A percentile compares a stretch with the other conserved stretches of the same genome.
These are phyloP conservation scores for Drosophila sechellia DNA, from an alignment of 1,140 invertebrate genomes.

Conservation along the genomic window DNA sequence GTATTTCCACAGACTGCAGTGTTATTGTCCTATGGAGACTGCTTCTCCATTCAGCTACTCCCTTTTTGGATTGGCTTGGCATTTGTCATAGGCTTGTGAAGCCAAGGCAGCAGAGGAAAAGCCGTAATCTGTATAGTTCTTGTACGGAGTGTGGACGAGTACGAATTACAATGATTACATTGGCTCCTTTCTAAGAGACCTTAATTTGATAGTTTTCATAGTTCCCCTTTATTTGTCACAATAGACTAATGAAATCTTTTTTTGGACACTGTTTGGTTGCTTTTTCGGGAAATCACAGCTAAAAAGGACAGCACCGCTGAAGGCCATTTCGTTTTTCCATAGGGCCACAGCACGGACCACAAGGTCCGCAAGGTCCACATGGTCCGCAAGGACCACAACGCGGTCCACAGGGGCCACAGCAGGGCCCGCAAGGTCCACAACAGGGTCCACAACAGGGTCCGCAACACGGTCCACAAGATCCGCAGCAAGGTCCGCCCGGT, in stretches of 20 bases:
- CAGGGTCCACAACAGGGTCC: conserved; percentile 24
- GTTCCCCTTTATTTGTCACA: too few species aligned
- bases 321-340: conserved; percentile 16
- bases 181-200: too few species aligned
- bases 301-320: conserved; percentile 8
- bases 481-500: conserved; percentile 38
- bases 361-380: conserved; percentile 4
- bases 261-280: neutral
- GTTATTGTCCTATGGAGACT: conserved; percentile 9
- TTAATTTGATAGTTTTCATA: too few species aligned
- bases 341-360: conserved; percentile 16
- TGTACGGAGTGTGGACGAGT: too few species aligned
- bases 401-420: conserved; percentile 39
- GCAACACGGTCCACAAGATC: conserved; percentile 24
- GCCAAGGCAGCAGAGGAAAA: neutral
- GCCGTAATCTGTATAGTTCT: too few species aligned
- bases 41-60: neutral
- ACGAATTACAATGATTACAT: too few species aligned
- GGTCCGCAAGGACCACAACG: conserved; percentile 23
- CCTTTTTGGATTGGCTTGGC: conserved; percentile 16
- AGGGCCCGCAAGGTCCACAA: conserved; percentile 29
- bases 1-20: conserved; percentile 1
- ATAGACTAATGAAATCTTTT: neutral
- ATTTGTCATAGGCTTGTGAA: conserved; percentile 18
- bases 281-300: neutral